Conservation (phyloP, 2,888 invertebrate species). For the Andrena minutula region DNA sequence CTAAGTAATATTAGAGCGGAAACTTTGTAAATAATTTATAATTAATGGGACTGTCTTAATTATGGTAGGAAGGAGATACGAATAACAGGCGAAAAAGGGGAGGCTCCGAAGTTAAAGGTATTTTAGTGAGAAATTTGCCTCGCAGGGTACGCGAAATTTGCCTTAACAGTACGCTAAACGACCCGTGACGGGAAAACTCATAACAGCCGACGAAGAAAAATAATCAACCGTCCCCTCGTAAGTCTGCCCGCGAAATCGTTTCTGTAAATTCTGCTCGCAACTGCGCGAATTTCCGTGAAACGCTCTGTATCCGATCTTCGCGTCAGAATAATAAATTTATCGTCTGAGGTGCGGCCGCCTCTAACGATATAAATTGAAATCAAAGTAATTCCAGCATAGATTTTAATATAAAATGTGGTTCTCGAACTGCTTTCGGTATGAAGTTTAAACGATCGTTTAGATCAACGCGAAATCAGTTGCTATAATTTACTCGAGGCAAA, state of each 20-base stretch:
- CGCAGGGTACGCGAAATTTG: slow-evolving; percentile 1
- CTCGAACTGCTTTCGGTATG: too few relatives aligned
- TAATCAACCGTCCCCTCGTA: slow-evolving; percentile 23
- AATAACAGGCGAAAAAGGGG: neutral
- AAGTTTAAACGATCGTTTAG: too few relatives aligned
- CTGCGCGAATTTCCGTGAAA: neutral
- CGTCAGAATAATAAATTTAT: neutral
- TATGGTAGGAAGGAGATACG: too few relatives aligned
- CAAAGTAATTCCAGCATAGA: neutral
- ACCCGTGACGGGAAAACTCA: slow-evolving; percentile 32
- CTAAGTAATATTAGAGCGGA: neutral
- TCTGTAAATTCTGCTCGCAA: slow-evolving; percentile 11
- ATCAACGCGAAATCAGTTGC: too few relatives aligned
- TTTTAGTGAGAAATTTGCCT: slow-evolving; percentile 1
- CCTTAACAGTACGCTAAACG: slow-evolving; percentile 15
- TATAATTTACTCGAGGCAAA: too few relatives aligned
- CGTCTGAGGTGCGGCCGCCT: neutral
- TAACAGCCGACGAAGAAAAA: slow-evolving; percentile 23
- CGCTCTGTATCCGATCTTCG: neutral
- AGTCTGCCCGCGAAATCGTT: slow-evolving; percentile 2
- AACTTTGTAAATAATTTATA: neutral
- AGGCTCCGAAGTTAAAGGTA: neutral
- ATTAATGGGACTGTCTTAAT: neutral
- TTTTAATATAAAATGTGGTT: too few relatives aligned
- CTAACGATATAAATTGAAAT: neutral